Conservation (phyloP, 2,888 invertebrate species). For the Eupithecia centaureata region DNA sequence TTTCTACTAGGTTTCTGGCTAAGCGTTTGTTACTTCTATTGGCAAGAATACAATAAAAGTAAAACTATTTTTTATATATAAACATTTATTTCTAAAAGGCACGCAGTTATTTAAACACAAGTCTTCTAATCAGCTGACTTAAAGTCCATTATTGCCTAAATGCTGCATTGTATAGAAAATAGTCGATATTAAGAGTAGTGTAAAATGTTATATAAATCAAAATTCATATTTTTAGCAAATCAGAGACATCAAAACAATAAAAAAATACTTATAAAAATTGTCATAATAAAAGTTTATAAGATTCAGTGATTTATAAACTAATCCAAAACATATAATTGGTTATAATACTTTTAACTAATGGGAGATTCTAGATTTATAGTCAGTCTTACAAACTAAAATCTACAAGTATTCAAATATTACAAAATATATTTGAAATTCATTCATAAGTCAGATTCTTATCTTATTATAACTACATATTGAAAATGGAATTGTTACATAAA, state of each 20-base stretch:
- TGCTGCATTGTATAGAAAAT: conserved; percentile 30
- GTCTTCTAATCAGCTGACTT: conserved; percentile 1
- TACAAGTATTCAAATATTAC: not conserved
- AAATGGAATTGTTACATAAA: not conserved
- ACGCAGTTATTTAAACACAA: not conserved
- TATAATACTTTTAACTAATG: not conserved
- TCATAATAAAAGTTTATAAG: not conserved
- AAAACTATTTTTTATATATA: not conserved
- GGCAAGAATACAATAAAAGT: too few relatives aligned
- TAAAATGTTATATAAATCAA: conserved; percentile 6
- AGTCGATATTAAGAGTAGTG: not conserved
- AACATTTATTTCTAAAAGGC: conserved; percentile 36
- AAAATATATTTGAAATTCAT: not conserved
- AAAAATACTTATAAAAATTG: not conserved
- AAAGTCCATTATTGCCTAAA: conserved; percentile 21
- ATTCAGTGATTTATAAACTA: not conserved
- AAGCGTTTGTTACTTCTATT: too few relatives aligned
- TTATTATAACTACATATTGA: not conserved
- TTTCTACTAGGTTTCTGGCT: too few relatives aligned
- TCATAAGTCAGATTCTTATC: not conserved
- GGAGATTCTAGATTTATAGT: conserved; percentile 16
- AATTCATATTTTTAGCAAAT: not conserved
- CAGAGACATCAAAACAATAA: not conserved
- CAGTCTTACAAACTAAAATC: conserved; percentile 32
- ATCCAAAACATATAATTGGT: not conserved